Conservation (phyloP, 2,888 invertebrate species). For the Ellobium chinense region DNA sequence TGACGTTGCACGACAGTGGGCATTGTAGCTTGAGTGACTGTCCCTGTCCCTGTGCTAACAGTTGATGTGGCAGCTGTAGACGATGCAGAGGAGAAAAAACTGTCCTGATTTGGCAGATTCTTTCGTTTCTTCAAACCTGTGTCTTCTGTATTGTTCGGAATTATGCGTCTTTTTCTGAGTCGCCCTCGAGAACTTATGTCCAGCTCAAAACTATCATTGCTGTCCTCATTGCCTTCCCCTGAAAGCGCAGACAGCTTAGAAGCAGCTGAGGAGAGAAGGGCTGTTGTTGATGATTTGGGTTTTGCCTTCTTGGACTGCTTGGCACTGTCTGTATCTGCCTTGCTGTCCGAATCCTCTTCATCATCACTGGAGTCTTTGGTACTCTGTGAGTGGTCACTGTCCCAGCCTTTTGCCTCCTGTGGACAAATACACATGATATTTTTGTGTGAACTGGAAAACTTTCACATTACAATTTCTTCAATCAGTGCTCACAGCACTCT, state of each 20-base stretch:
- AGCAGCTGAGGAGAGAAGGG: slow-evolving; percentile 31
- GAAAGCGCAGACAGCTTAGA: slow-evolving; percentile 35
- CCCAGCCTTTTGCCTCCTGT: slow-evolving; percentile 44
- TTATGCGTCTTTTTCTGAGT: slow-evolving; percentile 70
- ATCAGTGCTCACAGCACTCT: too few relatives aligned
- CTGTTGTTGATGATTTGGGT: slow-evolving; percentile 29
- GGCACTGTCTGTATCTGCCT: slow-evolving; percentile 50
- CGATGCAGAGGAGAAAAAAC: background rate
- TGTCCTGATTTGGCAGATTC: slow-evolving; percentile 27
- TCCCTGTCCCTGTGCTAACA: background rate
- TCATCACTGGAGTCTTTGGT: slow-evolving; percentile 57
- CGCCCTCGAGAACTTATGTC: slow-evolving; percentile 74
- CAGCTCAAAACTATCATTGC: slow-evolving; percentile 55
- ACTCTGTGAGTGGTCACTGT: slow-evolving; percentile 44
- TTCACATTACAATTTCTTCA: too few relatives aligned
- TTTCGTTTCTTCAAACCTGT: slow-evolving; percentile 60
- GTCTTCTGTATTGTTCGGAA: slow-evolving; percentile 73
- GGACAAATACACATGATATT: too few relatives aligned
- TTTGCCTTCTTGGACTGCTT: slow-evolving; percentile 48
- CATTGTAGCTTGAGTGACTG: background rate
- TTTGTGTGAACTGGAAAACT: too few relatives aligned
- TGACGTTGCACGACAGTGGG: background rate
- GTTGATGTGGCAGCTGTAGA: background rate
- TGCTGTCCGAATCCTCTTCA: slow-evolving; percentile 54
- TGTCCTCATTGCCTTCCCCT: slow-evolving; percentile 44